Conservation (phyloP, 1,140 invertebrate genomes). For the Berghia stephanieae region DNA sequence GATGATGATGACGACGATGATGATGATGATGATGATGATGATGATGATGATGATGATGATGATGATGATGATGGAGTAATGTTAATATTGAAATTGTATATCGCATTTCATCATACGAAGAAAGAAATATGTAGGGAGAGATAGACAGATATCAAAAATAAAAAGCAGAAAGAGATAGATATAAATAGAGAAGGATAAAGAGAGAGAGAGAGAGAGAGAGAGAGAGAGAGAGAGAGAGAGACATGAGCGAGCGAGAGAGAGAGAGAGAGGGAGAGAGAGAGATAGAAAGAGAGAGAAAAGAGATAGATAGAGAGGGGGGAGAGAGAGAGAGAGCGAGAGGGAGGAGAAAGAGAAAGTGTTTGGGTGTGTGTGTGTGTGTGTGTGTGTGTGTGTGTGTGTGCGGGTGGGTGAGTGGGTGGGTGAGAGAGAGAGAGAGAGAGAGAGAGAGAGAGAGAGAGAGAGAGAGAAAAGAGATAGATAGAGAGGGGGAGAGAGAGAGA, state of each 20-base stretch:
- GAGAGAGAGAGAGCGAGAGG: neutral
- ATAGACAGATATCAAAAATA: neutral
- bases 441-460: constrained; percentile 10
- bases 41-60: neutral
- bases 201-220: neutral
- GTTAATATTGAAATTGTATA: too few species aligned
- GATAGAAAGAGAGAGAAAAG: too few species aligned
- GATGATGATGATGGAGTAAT: neutral
- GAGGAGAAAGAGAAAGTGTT: neutral
- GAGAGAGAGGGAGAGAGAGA: too few species aligned
- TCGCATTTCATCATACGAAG: neutral
- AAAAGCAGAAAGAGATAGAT: neutral
- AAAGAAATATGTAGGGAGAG: neutral
- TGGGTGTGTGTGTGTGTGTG: neutral
- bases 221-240: neutral
- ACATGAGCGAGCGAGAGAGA: too few species aligned
- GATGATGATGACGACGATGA: neutral
- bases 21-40: neutral
- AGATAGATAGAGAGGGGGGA: neutral
- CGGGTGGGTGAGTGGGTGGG: neutral
- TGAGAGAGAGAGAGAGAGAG: neutral
- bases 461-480: neutral
- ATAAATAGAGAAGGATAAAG: too few species aligned
- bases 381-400: neutral
- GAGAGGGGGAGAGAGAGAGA: neutral